Percentiles rank a stretch among this genome's conserved stretches.
Evolutionary conservation across 1,140 invertebrate species (phyloP).

Genomic region (Megathymus violae): DNA sequence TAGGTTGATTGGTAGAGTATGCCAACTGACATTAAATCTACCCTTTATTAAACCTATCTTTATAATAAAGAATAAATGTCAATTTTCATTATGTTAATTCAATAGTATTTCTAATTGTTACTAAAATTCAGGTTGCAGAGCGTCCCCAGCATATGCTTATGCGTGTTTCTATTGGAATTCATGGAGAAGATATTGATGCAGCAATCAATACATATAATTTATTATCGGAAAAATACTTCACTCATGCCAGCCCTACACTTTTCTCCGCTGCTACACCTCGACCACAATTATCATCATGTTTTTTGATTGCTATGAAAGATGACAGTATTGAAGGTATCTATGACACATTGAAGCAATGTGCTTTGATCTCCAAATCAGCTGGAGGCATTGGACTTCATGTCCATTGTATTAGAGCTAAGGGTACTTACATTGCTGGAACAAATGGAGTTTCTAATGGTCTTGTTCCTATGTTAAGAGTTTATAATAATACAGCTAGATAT

Average conservation of each 20-base stretch:
- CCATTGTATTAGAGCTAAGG: conserved; percentile 97
- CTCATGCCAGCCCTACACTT: conserved; percentile 98
- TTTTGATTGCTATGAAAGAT: conserved; percentile 96
- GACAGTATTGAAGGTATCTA: conserved; percentile 99
- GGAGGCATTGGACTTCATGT: conserved; percentile 99
- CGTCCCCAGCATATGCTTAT: conserved; percentile 99
- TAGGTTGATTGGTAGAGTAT: no score
- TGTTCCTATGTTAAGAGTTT: conserved; percentile 98
- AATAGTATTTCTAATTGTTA: background rate
- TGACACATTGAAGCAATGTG: conserved; percentile 96
- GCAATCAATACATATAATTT: conserved; percentile 99
- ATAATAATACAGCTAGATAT: conserved; percentile 98
- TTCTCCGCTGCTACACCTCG: conserved; percentile 96
- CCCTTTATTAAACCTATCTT: no score
- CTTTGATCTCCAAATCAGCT: conserved; percentile 98
- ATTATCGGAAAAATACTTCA: conserved; percentile 98
- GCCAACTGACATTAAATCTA: no score
- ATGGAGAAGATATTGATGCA: conserved; percentile 95
- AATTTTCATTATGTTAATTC: no score
- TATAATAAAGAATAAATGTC: no score
- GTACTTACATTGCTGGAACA: conserved; percentile 96
- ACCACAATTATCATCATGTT: conserved; percentile 98
- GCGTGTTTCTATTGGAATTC: conserved; percentile 98
- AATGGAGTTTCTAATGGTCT: conserved; percentile 98
- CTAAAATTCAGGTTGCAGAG: conserved; percentile 89